Conservation (phyloP, 1,140 invertebrate species). For the Andricus grossulariae region DNA sequence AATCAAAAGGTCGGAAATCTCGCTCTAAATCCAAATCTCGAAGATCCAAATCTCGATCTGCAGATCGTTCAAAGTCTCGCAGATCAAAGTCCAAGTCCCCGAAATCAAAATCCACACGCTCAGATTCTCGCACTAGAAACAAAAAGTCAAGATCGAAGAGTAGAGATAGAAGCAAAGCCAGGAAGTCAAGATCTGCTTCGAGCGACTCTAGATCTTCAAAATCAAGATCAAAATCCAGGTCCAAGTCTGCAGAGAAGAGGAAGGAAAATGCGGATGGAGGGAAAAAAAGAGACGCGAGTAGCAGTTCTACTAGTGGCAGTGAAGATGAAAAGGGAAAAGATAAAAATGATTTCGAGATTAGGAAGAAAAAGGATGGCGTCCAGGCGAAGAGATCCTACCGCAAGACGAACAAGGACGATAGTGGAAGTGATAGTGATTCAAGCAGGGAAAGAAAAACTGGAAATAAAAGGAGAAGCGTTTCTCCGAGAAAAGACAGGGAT, state of each 20-base stretch:
- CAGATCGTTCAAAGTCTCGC: conserved; percentile 56
- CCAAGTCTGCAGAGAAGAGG: conserved; percentile 69
- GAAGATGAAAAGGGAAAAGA: conserved; percentile 74
- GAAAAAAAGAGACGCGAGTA: conserved; percentile 63
- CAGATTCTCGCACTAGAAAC: conserved; percentile 58
- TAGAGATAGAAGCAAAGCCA: conserved; percentile 65
- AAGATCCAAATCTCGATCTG: conserved; percentile 63
- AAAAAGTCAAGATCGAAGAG: conserved; percentile 71
- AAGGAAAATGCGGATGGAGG: conserved; percentile 71
- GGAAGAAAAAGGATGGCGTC: conserved; percentile 86
- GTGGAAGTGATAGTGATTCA: conserved; percentile 77
- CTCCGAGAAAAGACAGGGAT: conserved; percentile 67
- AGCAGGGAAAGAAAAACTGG: conserved; percentile 71
- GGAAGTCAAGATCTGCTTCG: conserved; percentile 68
- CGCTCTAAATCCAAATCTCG: conserved; percentile 70
- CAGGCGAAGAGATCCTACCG: conserved; percentile 91
- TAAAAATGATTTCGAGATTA: conserved; percentile 84
- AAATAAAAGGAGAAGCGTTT: conserved; percentile 65
- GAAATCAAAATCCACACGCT: conserved; percentile 60
- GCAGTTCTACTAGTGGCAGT: conserved; percentile 70
- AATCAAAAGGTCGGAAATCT: conserved; percentile 57
- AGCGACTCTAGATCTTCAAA: conserved; percentile 67
- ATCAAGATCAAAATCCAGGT: conserved; percentile 66
- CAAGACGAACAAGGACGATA: conserved; percentile 87
- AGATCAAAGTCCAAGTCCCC: conserved; percentile 62